A percentile compares a stretch with the other conserved stretches of the same genome.
Conservation (phyloP, 1,140 invertebrate species). For the Steinernema feltiae region DNA sequence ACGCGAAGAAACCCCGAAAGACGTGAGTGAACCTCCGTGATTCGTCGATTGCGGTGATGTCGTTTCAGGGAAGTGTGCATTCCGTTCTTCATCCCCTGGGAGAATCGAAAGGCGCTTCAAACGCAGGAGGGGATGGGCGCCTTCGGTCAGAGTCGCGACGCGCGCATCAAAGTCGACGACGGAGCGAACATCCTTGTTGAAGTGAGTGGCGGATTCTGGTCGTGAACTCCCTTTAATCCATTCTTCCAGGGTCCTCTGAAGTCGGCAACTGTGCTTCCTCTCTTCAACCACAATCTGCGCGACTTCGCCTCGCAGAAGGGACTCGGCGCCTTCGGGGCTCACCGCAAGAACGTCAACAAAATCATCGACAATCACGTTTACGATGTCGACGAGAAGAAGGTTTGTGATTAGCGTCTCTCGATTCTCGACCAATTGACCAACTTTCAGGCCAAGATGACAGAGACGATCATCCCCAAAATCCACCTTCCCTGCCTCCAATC, state of each 20-base stretch:
- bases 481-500: not conserved
- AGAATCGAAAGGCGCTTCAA: slow-evolving; percentile 12
- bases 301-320: slow-evolving; percentile 21
- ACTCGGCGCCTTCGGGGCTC: slow-evolving; percentile 9
- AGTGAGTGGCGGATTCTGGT: not conserved
- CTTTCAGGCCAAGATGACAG: slow-evolving; percentile 8
- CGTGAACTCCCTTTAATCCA: not conserved
- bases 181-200: slow-evolving; percentile 1
- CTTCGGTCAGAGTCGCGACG: slow-evolving; percentile 11
- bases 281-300: not conserved
- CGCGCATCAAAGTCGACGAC: slow-evolving; percentile 15
- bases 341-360: slow-evolving; percentile 11
- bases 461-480: slow-evolving; percentile 15
- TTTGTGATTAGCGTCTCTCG: not conserved
- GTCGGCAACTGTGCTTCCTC: slow-evolving; percentile 7
- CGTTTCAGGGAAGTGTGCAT: slow-evolving; percentile 12
- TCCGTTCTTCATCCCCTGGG: slow-evolving; percentile 23
- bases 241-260: not conserved
- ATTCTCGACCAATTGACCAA: not conserved
- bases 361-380: slow-evolving; percentile 13
- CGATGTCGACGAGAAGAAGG: slow-evolving; percentile 13
- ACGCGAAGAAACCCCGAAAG: slow-evolving; percentile 16
- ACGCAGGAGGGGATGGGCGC: slow-evolving; percentile 21
- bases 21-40: not conserved
- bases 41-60: not conserved